A percentile compares a stretch with the other conserved stretches of the same genome.
These are phyloP conservation scores for Priapulus caudatus DNA, from an alignment of 2,888 invertebrate genomes.

Conservation along the genomic window DNA sequence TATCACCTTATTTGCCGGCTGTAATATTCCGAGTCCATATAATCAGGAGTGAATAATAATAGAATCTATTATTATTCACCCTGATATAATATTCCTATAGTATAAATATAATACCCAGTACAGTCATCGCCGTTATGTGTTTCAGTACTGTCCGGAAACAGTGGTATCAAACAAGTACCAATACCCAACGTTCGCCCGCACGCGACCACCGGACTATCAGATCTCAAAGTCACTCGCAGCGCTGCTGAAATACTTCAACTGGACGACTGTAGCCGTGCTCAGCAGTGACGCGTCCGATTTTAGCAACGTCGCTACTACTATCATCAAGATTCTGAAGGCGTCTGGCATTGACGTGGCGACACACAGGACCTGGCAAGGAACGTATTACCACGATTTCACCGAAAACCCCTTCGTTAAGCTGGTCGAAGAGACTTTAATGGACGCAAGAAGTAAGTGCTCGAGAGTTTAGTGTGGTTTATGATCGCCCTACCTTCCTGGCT, in stretches of 20 bases:
- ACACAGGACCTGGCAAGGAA: background rate
- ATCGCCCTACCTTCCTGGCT: no score
- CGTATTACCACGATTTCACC: slow-evolving; percentile 3
- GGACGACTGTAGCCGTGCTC: slow-evolving; percentile 1
- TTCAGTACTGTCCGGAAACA: background rate
- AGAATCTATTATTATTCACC: no score
- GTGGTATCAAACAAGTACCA: background rate
- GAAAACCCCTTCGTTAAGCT: slow-evolving; percentile 1
- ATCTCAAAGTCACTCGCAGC: background rate
- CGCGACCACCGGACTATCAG: background rate
- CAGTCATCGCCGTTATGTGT: no score
- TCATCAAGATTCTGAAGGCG: background rate
- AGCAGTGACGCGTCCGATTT: background rate
- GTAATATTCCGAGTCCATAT: no score
- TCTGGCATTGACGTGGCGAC: background rate
- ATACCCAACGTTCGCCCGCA: slow-evolving; percentile 1
- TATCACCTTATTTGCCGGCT: no score
- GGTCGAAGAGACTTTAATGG: background rate
- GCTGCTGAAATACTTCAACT: background rate
- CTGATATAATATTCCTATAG: no score
- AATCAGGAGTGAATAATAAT: no score
- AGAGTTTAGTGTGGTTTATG: no score
- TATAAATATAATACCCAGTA: no score
- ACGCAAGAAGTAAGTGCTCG: background rate
- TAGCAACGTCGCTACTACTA: background rate